Base-by-base conservation (phyloP, 2,888 invertebrate genomes). In the Ligdia adustata region DNA sequence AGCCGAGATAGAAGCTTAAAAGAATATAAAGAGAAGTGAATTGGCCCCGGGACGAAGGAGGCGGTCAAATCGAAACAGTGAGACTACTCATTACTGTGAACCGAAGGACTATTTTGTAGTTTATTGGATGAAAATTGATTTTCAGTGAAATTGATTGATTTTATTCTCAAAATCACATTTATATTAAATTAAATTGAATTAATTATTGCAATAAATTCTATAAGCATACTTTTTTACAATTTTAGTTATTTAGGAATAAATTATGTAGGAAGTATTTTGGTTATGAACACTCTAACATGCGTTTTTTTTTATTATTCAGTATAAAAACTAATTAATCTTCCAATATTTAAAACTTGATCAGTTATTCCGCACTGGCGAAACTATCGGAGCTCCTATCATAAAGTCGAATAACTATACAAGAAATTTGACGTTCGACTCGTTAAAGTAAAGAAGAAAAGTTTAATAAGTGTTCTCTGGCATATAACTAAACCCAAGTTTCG, bases 41-140 rank as follows among this genome's bases (percentile, higher is more conserved):
- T 82, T 78, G 81, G 73, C 69, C 61, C 57, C 61, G 64, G 72
- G 72, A 63, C 75, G 78, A 66, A 69, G 63, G 70, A 73, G 79
- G 79, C 78, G 83, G 86, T 84, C 87, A 86, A n/a, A 86, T 86
- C 72, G 82, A 88, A 80, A 71, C 84, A 75, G 64, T 69, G 79
- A 79, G 79, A 74, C 76, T 74, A 75, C 82, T 87, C 86, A 87
- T 88, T 88, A 87, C 78, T 70, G 57, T 67, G 27, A 48, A 14
- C 28, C 22, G 13, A 9, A 13, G 24, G 15, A 27, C 14, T 20
- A 26, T 34, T 43, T 31, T 18, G 15, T 3, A 18, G 26, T 32
- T 37, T 32, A 12, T 37, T 27, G 11, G 37, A 18, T 14, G 11
- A 27, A 7, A 37, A 37, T 16, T 16, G 27, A 9, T 37, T 37